A percentile compares a stretch with the other conserved stretches of the same genome.
Conservation (phyloP, 1,140 invertebrate genomes). For the Zaprionus inermis region DNA sequence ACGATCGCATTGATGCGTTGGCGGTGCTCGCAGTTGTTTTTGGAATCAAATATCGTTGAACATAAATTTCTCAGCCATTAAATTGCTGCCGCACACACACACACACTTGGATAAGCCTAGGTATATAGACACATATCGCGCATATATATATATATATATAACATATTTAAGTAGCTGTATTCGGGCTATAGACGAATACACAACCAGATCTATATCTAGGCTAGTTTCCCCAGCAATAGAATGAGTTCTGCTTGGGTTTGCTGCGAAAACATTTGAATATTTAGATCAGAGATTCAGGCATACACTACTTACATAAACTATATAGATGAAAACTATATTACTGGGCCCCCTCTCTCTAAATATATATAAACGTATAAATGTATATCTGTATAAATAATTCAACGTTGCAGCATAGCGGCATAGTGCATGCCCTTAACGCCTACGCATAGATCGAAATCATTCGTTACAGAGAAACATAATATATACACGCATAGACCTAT, state of each 20-base stretch:
- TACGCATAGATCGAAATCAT: neutral
- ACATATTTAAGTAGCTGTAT: conserved; percentile 42
- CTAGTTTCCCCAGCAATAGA: conserved; percentile 27
- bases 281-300: conserved; percentile 35
- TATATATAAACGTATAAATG: neutral
- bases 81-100: conserved; percentile 42
- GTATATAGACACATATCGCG: conserved; percentile 12
- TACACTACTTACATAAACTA: conserved; percentile 5
- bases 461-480: conserved; percentile 23
- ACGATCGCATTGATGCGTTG: conserved; percentile 48
- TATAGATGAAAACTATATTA: conserved; percentile 4
- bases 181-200: conserved; percentile 16
- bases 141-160: conserved; percentile 31
- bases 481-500: conserved; percentile 11
- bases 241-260: conserved; percentile 23
- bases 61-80: conserved; percentile 79
- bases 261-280: conserved; percentile 30
- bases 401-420: conserved; percentile 23
- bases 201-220: conserved; percentile 17
- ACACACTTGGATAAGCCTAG: conserved; percentile 16
- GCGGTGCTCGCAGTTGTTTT: conserved; percentile 71
- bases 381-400: conserved; percentile 9
- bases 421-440: conserved; percentile 41
- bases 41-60: conserved; percentile 80
- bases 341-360: neutral